phyloP scores from a whole-genome alignment of 35 echinoderm and acorn worm species.

The Strongylocentrotus purpuratus region DNA sequence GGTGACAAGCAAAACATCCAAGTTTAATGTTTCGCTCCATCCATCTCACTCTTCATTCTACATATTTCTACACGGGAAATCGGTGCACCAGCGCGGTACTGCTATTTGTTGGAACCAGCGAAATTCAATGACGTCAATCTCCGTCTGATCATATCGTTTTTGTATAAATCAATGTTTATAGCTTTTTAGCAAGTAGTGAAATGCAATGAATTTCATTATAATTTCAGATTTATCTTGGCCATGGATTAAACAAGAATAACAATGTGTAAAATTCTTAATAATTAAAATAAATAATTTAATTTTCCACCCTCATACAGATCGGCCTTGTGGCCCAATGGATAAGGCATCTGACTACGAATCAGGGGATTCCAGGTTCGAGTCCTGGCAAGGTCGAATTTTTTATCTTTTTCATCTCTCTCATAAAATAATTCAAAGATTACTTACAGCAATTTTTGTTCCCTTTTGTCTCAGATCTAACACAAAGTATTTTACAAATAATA shows the following conservation, averaged over 20 bases:
- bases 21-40: not conserved
- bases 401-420: constrained; percentile 13
- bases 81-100: no score
- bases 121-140: not conserved
- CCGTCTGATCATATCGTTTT: not conserved
- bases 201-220: not conserved
- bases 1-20: not conserved
- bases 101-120: not conserved
- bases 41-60: not conserved
- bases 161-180: not conserved
- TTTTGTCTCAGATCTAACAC: no score
- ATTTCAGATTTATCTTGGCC: no score
- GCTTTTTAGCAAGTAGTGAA: not conserved
- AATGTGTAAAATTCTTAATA: no score
- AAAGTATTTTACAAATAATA: no score
- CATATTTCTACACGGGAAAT: no score
- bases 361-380: constrained; percentile 88
- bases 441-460: no score
- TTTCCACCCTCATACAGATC: not conserved
- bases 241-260: no score
- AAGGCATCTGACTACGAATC: constrained; percentile 90
- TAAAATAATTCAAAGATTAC: not conserved
- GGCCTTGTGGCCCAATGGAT: constrained; percentile 84
- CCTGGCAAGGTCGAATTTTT: constrained; percentile 76
- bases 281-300: not conserved